phyloP scores from a whole-genome alignment of 2,888 invertebrate species.

The Hemistola chrysoprasaria region DNA sequence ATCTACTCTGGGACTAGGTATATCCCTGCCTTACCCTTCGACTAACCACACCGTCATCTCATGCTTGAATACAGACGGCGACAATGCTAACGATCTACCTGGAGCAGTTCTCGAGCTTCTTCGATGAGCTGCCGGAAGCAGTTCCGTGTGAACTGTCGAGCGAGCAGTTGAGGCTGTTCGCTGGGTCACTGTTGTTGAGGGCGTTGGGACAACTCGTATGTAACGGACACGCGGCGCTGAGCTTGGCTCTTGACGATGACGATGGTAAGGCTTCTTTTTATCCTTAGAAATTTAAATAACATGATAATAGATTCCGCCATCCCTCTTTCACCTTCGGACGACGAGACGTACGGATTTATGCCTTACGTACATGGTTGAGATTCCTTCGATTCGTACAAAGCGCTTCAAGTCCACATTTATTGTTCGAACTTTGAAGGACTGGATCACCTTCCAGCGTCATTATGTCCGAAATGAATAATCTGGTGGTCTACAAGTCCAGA shows the following conservation, averaged over 20 bases:
- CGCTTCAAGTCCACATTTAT: too few relatives aligned
- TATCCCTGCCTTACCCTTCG: not conserved
- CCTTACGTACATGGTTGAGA: too few relatives aligned
- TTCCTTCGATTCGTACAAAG: too few relatives aligned
- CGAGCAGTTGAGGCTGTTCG: slow-evolving; percentile 66
- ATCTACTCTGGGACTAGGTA: too few relatives aligned
- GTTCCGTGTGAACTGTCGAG: slow-evolving; percentile 49
- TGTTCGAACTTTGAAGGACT: too few relatives aligned
- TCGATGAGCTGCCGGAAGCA: slow-evolving; percentile 72
- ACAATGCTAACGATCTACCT: slow-evolving; percentile 85
- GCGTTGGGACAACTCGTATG: slow-evolving; percentile 91
- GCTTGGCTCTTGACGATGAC: slow-evolving; percentile 43
- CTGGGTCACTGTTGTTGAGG: slow-evolving; percentile 87
- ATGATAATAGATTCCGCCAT: too few relatives aligned
- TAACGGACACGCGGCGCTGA: slow-evolving; percentile 87
- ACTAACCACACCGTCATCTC: not conserved
- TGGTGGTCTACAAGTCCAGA: too few relatives aligned
- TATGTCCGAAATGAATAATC: too few relatives aligned
- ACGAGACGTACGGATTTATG: too few relatives aligned
- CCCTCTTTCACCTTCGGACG: too few relatives aligned
- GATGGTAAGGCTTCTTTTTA: slow-evolving; percentile 22
- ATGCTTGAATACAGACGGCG: slow-evolving; percentile 78
- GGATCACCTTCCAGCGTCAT: too few relatives aligned
- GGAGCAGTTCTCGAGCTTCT: slow-evolving; percentile 84
- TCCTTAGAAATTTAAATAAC: too few relatives aligned